Conservation (phyloP, 92 coral and sea anemone genomes). For the Palythoa caribaeorum region DNA sequence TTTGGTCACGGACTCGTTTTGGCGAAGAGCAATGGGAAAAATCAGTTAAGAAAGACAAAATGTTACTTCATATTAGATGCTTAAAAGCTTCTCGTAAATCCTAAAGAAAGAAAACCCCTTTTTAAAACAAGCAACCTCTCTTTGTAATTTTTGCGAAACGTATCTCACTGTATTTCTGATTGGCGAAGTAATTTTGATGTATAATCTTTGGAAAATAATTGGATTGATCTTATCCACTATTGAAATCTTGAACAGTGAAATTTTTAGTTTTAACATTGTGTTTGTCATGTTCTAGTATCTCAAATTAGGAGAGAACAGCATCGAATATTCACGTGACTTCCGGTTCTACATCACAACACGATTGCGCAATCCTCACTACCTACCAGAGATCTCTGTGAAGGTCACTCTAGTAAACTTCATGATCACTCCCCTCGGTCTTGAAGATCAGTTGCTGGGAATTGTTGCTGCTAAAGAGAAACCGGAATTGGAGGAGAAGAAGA, state of each 20-base stretch:
- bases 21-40: too few species aligned
- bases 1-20: background rate
- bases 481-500: conserved; percentile 97
- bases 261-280: background rate
- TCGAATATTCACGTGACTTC: conserved; percentile 98
- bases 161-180: too few species aligned
- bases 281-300: conserved; percentile 73
- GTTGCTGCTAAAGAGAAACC: conserved; percentile 99
- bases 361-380: conserved; percentile 97
- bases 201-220: too few species aligned
- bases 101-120: too few species aligned
- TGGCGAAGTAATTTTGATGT: too few species aligned
- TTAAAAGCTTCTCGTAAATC: too few species aligned
- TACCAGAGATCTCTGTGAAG: conserved; percentile 98
- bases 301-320: conserved; percentile 97
- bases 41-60: too few species aligned
- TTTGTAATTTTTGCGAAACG: too few species aligned
- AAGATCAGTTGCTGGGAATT: conserved; percentile 96
- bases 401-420: conserved; percentile 97
- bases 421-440: conserved; percentile 99
- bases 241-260: background rate
- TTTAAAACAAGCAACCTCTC: too few species aligned
- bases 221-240: too few species aligned
- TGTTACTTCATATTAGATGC: too few species aligned
- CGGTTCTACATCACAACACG: conserved; percentile 99